Evolutionary conservation across 2,113 vertebrate species (phyloP).

Genomic region (Plotosus lineatus): DNA sequence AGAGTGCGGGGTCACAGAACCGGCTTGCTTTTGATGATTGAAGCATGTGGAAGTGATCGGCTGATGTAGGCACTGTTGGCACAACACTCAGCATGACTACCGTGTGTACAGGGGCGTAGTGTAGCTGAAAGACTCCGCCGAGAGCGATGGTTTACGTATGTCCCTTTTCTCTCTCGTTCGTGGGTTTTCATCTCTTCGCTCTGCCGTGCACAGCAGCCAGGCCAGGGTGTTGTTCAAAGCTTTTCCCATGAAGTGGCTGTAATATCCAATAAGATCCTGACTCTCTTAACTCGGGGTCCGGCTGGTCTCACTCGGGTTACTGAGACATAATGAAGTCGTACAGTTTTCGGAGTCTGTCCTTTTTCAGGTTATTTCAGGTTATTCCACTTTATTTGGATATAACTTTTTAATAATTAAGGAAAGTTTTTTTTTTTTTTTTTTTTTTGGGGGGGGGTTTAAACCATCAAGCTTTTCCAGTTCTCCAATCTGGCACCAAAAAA

Average conservation of each 20-base stretch:
- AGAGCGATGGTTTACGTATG: not conserved
- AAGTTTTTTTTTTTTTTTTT: too few relatives aligned
- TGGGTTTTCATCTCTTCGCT: not conserved
- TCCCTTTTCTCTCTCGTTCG: not conserved
- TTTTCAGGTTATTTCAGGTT: not conserved
- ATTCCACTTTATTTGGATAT: not conserved
- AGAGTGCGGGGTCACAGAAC: slow-evolving; percentile 14
- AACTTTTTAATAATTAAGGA: not conserved
- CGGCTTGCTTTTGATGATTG: slow-evolving; percentile 23
- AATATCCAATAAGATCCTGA: not conserved
- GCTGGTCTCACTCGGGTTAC: not conserved
- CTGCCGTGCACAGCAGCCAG: not conserved
- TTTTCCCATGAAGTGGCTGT: not conserved
- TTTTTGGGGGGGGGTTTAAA: not conserved
- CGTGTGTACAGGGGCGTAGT: not conserved
- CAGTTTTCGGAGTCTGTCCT: not conserved
- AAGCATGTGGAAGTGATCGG: slow-evolving; percentile 52
- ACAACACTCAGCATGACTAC: slow-evolving; percentile 38
- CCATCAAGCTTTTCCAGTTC: not conserved
- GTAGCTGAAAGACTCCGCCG: not conserved
- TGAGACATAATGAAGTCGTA: not conserved
- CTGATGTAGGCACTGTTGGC: slow-evolving; percentile 18
- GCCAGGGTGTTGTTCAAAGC: not conserved
- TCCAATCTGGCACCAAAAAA: not conserved
- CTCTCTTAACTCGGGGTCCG: not conserved